Base-by-base conservation (phyloP, 2,113 vertebrate species). In the Rafetus swinhoei region DNA sequence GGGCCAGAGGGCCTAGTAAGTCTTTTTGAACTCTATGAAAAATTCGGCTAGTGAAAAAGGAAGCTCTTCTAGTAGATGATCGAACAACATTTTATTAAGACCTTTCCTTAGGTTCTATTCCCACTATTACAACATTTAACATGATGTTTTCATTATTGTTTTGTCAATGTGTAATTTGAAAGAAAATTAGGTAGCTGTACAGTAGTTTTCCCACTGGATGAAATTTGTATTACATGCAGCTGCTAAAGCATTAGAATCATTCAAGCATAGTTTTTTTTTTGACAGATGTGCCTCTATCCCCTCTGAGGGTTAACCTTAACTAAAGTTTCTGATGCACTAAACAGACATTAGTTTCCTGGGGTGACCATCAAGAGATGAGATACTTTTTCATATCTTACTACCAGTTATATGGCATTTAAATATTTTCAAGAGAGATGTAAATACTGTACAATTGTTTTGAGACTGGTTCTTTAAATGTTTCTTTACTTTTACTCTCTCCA, bases 291-390 rank as follows among this genome's bases (percentile, higher is more conserved):
- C 87, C 96, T 94, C 65, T 96, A 94, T 94, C 90, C 89, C 94
- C 97, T 76, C 92, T 88, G 94, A 96, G 94, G 90, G 94, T 93
- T 95, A 97, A 97, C 92, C 96, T 98, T 92, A 97, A 97, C 97
- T 97, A 97, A 98, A 97, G 91, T 97, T 97, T 97, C 97, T 97
- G 96, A 98, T 98, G 96, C 96, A 90, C 91, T 95, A 93, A 97
- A 97, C 97, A 98, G 97, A 98, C 97, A 95, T 95, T 95, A 56
- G 96, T 98, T 98, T 98, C 93, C 95, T 95, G 84, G 95, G 50
- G 93, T 89, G 84, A 82, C 7, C 84, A 96, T 92, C 54, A 95
- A 90, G 90, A 96, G 77, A 89, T 79, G 76, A 94, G 94, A 93
- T 6, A 55, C 5, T 79, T 85, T 89, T 84, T 83, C 65, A 21